A percentile compares a stretch with the other conserved stretches of the same genome.
Conservation (phyloP, 2,797 vertebrate genomes). For the Ctenosaura bakeri region DNA sequence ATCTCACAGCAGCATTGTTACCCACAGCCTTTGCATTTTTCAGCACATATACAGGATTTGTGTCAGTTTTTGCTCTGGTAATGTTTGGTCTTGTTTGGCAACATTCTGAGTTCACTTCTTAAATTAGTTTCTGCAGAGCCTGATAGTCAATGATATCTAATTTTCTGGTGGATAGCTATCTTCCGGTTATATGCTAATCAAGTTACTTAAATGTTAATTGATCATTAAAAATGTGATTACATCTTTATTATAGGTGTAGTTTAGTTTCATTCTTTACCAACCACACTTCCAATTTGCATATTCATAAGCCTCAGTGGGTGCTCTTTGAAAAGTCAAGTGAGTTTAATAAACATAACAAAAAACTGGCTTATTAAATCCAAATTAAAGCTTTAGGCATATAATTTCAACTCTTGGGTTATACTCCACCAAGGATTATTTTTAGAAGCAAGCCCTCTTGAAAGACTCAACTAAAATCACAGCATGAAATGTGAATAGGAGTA, state of each 20-base stretch:
- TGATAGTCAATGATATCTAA: conserved; percentile 39
- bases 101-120: background rate
- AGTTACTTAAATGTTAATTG: conserved; percentile 65
- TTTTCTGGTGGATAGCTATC: conserved; percentile 50
- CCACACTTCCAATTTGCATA: conserved; percentile 69
- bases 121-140: conserved; percentile 1
- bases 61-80: background rate
- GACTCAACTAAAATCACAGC: conserved; percentile 64
- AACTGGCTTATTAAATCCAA: conserved; percentile 66
- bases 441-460: conserved; percentile 62
- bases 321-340: conserved; percentile 63
- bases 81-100: background rate
- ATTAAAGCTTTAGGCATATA: conserved; percentile 65
- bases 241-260: conserved; percentile 67
- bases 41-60: background rate
- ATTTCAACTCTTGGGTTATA: conserved; percentile 58
- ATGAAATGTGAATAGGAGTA: conserved; percentile 48
- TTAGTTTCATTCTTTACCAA: conserved; percentile 67
- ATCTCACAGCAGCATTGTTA: background rate
- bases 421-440: conserved; percentile 60
- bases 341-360: conserved; percentile 74
- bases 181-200: conserved; percentile 60
- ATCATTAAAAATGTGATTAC: conserved; percentile 73
- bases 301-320: conserved; percentile 70
- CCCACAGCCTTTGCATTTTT: background rate